These are phyloP conservation scores for Pyrrhosoma nymphula DNA, from an alignment of 2,888 invertebrate species.

Conservation along the genomic window DNA sequence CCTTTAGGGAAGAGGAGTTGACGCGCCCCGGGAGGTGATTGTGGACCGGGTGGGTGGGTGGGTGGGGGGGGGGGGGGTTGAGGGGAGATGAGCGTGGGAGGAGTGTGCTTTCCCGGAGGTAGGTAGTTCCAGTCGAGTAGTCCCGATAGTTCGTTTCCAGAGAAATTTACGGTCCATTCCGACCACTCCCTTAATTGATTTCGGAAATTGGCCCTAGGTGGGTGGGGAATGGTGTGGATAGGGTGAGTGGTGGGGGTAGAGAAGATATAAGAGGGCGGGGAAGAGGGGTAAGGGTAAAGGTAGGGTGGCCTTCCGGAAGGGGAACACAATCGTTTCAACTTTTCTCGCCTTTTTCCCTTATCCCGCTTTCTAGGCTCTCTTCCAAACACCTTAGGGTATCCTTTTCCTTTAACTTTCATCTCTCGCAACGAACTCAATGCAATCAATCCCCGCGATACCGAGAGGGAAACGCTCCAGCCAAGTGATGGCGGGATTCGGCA, in stretches of 20 bases:
- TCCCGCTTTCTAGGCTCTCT: not conserved
- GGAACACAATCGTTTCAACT: not conserved
- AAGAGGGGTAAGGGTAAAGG: not conserved
- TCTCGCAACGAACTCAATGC: not conserved
- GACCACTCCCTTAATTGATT: conserved; percentile 66
- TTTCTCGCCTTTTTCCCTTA: not conserved
- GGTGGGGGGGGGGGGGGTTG: not conserved
- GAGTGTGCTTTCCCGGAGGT: not conserved
- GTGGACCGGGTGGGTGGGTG: not conserved
- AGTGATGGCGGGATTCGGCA: conserved; percentile 5
- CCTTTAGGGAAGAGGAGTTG: too few relatives aligned
- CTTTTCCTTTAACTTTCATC: conserved; percentile 10
- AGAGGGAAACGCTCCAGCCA: not conserved
- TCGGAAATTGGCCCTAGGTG: conserved; percentile 55
- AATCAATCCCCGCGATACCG: not conserved
- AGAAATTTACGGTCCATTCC: conserved; percentile 56
- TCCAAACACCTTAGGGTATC: not conserved
- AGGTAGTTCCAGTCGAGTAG: not conserved
- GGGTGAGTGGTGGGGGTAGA: not conserved
- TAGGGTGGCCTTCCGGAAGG: not conserved
- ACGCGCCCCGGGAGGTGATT: too few relatives aligned
- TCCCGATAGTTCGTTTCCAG: conserved; percentile 23
- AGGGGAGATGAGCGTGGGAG: not conserved
- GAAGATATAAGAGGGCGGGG: not conserved
- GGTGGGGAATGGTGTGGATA: not conserved